These are phyloP conservation scores for Genyomyrus donnyi DNA, from an alignment of 2,113 vertebrate genomes.

Conservation along the genomic window DNA sequence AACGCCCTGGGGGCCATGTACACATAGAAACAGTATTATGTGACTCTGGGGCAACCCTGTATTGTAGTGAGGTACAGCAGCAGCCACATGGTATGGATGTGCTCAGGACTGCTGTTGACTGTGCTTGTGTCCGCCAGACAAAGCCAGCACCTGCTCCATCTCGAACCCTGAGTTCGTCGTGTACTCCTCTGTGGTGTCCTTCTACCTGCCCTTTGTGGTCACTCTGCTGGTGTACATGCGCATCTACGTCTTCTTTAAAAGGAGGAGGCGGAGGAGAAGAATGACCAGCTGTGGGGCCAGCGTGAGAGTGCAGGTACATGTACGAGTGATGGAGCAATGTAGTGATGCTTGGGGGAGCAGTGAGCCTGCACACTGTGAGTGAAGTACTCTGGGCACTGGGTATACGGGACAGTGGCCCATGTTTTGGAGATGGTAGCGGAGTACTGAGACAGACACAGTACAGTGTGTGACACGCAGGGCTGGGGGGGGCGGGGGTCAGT, in stretches of 20 bases:
- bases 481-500: background rate
- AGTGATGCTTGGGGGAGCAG: no score
- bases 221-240: slow-evolving; percentile 84
- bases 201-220: slow-evolving; percentile 87
- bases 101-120: background rate
- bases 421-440: no score
- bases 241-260: slow-evolving; percentile 83
- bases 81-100: background rate
- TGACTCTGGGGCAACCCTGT: background rate
- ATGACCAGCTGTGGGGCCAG: slow-evolving; percentile 74
- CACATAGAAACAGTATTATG: background rate
- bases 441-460: background rate
- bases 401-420: no score
- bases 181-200: slow-evolving; percentile 91
- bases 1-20: background rate
- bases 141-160: slow-evolving; percentile 74
- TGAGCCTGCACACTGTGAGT: no score
- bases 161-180: slow-evolving; percentile 89
- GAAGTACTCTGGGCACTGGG: no score
- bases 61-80: background rate
- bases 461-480: no score
- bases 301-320: slow-evolving; percentile 54
- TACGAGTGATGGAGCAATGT: background rate
- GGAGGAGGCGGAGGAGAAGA: slow-evolving; percentile 63
- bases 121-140: background rate